Evolutionary conservation across 1,140 invertebrate species (phyloP).

Genomic region (Bactericera cockerelli): DNA sequence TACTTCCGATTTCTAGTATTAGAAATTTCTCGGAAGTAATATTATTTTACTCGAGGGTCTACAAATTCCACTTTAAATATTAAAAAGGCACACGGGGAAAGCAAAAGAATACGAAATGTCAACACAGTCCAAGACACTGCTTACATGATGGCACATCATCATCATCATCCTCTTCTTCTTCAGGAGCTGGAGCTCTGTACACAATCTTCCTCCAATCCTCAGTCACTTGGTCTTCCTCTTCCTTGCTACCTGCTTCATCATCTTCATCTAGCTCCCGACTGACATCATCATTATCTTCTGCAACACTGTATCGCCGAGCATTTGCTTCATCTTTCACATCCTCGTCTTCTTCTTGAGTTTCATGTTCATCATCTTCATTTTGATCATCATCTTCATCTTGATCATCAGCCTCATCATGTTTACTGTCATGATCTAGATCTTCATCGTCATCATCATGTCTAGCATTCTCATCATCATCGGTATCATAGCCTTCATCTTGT

Average conservation of each 20-base stretch:
- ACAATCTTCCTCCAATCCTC: conserved; percentile 4
- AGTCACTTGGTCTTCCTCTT: neutral
- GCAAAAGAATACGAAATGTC: no score
- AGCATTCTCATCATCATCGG: neutral
- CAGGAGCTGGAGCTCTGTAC: neutral
- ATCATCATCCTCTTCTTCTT: neutral
- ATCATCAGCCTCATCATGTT: neutral
- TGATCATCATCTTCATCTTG: neutral
- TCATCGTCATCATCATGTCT: neutral
- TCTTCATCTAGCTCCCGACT: neutral
- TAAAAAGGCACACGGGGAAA: no score
- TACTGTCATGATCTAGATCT: neutral
- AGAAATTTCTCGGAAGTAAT: no score
- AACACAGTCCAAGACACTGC: no score
- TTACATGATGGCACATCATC: no score
- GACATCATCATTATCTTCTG: neutral
- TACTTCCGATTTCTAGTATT: no score
- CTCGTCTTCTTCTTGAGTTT: neutral
- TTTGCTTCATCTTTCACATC: neutral
- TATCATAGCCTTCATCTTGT: neutral
- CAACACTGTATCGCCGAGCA: no score
- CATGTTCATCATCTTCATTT: neutral
- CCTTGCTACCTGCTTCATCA: neutral
- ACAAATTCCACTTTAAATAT: no score
- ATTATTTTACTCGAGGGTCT: no score